phyloP scores from a whole-genome alignment of 2,113 vertebrate genomes.

The Tenrec ecaudatus region DNA sequence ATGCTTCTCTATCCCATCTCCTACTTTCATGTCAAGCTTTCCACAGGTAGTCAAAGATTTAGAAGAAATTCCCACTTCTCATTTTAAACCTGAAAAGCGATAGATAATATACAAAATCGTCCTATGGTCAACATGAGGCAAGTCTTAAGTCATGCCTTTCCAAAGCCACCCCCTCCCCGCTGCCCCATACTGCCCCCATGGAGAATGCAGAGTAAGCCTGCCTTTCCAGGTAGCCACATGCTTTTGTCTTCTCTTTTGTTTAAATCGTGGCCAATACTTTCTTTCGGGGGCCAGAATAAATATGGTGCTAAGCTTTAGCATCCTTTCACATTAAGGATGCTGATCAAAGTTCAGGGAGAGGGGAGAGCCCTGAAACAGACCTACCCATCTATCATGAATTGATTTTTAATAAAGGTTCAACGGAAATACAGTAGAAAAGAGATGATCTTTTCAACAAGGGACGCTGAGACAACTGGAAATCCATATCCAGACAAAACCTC shows the following conservation, averaged over 20 bases:
- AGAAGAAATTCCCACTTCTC: constrained; percentile 37
- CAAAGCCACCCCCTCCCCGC: constrained; percentile 54
- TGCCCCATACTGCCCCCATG: background rate
- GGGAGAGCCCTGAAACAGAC: constrained; percentile 38
- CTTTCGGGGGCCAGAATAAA: constrained; percentile 12
- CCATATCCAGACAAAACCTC: constrained; percentile 10
- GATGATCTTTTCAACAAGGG: background rate
- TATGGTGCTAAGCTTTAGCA: constrained; percentile 37
- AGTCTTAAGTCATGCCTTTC: constrained; percentile 44
- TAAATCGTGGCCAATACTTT: constrained; percentile 48
- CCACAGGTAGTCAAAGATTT: constrained; percentile 24
- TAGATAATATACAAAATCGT: constrained; percentile 21
- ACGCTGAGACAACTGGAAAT: background rate
- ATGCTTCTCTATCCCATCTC: constrained; percentile 50
- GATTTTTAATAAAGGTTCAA: constrained; percentile 54
- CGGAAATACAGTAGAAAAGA: constrained; percentile 1
- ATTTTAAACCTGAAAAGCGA: constrained; percentile 20
- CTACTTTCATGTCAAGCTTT: constrained; percentile 8
- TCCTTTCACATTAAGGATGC: constrained; percentile 23
- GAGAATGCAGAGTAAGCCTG: constrained; percentile 48
- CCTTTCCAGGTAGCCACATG: constrained; percentile 33
- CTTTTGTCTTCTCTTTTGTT: constrained; percentile 48
- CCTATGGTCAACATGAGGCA: constrained; percentile 29
- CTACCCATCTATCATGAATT: background rate
- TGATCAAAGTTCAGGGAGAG: constrained; percentile 59